Conservation (phyloP, 2,113 vertebrate genomes). For the Rutilus rutilus region DNA sequence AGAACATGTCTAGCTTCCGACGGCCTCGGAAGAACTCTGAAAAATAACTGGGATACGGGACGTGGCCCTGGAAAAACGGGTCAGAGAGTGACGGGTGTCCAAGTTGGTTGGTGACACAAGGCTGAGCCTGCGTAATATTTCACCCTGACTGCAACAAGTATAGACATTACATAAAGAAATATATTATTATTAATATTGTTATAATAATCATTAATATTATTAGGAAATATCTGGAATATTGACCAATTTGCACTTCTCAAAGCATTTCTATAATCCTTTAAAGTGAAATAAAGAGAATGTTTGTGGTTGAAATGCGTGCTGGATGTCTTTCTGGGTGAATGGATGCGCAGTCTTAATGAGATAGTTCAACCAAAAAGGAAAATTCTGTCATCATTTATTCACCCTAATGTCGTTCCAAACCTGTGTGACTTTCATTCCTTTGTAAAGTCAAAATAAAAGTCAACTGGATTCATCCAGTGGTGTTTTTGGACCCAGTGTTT, state of each 20-base stretch:
- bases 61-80: conserved; percentile 30
- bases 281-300: conserved; percentile 63
- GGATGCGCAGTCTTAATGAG: neutral
- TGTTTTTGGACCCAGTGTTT: too few relatives aligned
- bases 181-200: conserved; percentile 50
- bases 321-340: conserved; percentile 65
- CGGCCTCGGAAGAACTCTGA: conserved; percentile 91
- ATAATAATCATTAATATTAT: conserved; percentile 45
- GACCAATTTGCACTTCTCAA: conserved; percentile 83
- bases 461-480: too few relatives aligned
- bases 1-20: conserved; percentile 94
- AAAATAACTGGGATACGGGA: conserved; percentile 77
- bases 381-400: neutral
- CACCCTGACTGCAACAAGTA: conserved; percentile 44
- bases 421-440: neutral
- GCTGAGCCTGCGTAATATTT: conserved; percentile 13
- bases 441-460: too few relatives aligned
- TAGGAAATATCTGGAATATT: conserved; percentile 64
- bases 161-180: conserved; percentile 43
- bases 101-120: conserved; percentile 2
- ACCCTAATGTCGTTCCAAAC: neutral
- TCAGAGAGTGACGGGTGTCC: neutral
- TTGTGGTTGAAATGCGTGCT: conserved; percentile 55
- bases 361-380: neutral
- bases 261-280: conserved; percentile 79